Evolutionary conservation across 2,888 invertebrate species (phyloP), one percentile per base, ranked within the genome.

Genomic region (Timema cristinae): DNA sequence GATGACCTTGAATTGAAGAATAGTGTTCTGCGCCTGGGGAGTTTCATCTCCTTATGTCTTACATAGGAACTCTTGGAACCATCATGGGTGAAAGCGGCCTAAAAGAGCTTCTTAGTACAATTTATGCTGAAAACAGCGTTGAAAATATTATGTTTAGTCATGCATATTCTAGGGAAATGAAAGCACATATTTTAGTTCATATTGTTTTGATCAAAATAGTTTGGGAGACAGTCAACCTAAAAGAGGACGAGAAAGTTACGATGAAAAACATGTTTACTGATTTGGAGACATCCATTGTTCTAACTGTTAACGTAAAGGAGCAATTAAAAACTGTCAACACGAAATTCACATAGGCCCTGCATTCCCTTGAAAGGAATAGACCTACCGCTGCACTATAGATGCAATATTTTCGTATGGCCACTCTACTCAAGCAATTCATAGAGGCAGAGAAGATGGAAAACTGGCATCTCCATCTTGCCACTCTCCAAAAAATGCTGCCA

Each of bases 101-200:
- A 2, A 11, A 56, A 56, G 56, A 11, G 8, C 56, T 56, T 0
- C 13, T 11, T 13, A 56, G 9, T 56, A 56, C 9, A 56, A 56
- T 56, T 8, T 56, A 56, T 56, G 56, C n/a, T 56, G n/a, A 56
- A 56, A 56, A 56, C n/a, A 56, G n/a, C n/a, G 8, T 56, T 56
- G 8, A 11, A 56, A 56, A 56, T 5, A 56, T 11, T 5, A 56
- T 10, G 56, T 11, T 7, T 56, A 7, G 56, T 6, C 56, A 56
- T 56, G 56, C 56, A 56, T 56, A 56, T 13, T 56, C 56, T 11
- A 56, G 56, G 56, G 56, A 5, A 11, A 2, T 56, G 13, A 5
- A 2, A 56, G 56, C n/a, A 1, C 9, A 56, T 56, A 56, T 56
- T 56, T 56, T 56, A 56, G 9, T 56, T 2, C 56, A 56, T 8